Evolutionary conservation across 1,140 invertebrate species (phyloP).

Genomic region (Trichonephila clavipes): DNA sequence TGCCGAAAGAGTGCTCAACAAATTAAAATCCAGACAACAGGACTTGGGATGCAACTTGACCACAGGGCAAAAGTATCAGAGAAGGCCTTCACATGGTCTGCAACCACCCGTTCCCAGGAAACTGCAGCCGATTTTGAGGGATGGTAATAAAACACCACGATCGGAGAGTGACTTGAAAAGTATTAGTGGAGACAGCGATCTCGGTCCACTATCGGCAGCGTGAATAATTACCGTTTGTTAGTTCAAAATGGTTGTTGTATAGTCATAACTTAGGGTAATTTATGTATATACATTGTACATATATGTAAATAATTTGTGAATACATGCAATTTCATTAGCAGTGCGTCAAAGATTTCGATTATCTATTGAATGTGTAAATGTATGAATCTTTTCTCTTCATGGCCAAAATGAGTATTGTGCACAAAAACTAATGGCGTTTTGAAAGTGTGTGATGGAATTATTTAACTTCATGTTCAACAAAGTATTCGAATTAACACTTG

Average conservation of each 20-base stretch:
- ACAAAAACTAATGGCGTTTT: background rate
- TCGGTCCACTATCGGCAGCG: slow-evolving; percentile 57
- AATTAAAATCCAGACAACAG: slow-evolving; percentile 55
- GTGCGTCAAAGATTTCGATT: background rate
- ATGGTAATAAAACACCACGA: slow-evolving; percentile 55
- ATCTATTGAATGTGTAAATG: background rate
- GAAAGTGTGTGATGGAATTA: background rate
- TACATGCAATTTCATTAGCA: background rate
- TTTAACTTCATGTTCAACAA: background rate
- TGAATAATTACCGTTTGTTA: background rate
- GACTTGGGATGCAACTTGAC: slow-evolving; percentile 41
- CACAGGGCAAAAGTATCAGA: slow-evolving; percentile 50
- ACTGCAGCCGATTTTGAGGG: slow-evolving; percentile 59
- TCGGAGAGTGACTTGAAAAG: slow-evolving; percentile 62
- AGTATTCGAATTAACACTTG: too few relatives aligned
- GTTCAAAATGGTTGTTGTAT: background rate
- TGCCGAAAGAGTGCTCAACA: slow-evolving; percentile 64
- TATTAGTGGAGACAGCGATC: slow-evolving; percentile 22
- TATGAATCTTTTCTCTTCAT: background rate
- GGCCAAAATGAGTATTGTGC: background rate
- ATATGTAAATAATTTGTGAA: background rate
- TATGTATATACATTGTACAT: background rate
- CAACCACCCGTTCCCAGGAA: slow-evolving; percentile 60
- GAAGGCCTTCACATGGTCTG: slow-evolving; percentile 11
- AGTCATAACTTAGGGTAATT: background rate